Evolutionary conservation across 92 coral and sea anemone genomes (phyloP), one percentile per base, ranked within the genome.

Genomic region (Phenganax stokvisi): DNA sequence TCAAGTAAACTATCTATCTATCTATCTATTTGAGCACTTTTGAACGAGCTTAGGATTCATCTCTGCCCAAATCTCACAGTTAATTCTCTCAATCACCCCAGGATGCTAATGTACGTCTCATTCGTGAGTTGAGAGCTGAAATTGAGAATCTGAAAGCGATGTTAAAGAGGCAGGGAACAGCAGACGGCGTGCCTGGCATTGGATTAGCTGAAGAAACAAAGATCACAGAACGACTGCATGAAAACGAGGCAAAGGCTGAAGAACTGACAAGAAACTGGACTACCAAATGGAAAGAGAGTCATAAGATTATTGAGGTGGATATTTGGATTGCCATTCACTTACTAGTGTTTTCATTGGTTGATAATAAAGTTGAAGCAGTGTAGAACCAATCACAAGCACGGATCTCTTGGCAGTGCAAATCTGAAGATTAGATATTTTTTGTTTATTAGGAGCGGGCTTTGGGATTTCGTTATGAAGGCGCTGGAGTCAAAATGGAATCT

Each of bases 201-300:
- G 97, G 92, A 16, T 89, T 85, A n/a, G 98, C 97, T 16, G 98
- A 94, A 80, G 97, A 94, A 57, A 87, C 85, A 12, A 87, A 80
- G 67, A 92, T 94, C 80, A 92, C 90, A 9, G 97, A 94, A 70
- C 86, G 83, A 76, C 90, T 94, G 20, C 98, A 94, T 58, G 88
- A 90, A 70, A 96, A 96, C 53, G 99, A 96, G 61, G 99, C 97
- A 5, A 89, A 91, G 72, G 99, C 92, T 0, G 99, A 96, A 74
- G 97, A 96, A 61, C 86, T 96, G 20, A 92, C 97, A 9, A 91
- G 90, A 83, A 96, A 92, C 83, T 96, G 99, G 99, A 96, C 99
- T 3, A 96, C 96, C 87, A 96, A 92, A 84, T 96, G 99, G 99
- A 86, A 93, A 25, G 99, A 96, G 79, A 96, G 97, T 10, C 99